Conservation (phyloP, 2,113 vertebrate genomes). For the Neolamprologus falcicula region DNA sequence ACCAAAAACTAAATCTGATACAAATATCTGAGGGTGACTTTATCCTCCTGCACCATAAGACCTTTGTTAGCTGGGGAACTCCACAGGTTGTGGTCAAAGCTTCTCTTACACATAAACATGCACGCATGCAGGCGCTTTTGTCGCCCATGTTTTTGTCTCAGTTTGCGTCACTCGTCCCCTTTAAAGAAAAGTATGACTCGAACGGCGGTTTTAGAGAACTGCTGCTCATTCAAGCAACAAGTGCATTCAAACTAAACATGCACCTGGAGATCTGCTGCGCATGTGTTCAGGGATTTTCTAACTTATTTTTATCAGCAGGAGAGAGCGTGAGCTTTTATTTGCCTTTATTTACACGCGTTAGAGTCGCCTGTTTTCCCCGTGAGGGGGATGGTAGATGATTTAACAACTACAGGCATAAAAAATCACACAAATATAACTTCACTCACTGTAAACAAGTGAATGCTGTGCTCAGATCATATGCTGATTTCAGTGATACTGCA, state of each 20-base stretch:
- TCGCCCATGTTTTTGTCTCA: background rate
- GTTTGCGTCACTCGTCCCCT: background rate
- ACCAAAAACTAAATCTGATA: accelerated
- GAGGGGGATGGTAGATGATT: background rate
- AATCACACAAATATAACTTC: accelerated
- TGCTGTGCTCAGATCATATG: accelerated
- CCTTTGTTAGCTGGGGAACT: background rate
- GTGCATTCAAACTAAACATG: background rate
- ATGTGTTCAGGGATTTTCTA: background rate
- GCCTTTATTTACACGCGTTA: background rate
- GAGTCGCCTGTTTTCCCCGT: accelerated
- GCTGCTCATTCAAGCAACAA: background rate
- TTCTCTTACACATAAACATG: background rate
- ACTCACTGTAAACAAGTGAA: background rate
- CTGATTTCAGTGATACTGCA: background rate
- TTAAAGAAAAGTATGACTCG: background rate
- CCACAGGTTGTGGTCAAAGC: accelerated
- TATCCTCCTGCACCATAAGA: accelerated
- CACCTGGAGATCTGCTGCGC: background rate
- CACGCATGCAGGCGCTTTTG: accelerated
- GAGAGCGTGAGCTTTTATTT: background rate
- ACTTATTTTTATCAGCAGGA: background rate
- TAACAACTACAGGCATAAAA: background rate
- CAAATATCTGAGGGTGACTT: accelerated
- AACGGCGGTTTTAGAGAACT: background rate